Evolutionary conservation across 2,797 vertebrate species (phyloP).

Genomic region (Sebastes kiyomatsui): DNA sequence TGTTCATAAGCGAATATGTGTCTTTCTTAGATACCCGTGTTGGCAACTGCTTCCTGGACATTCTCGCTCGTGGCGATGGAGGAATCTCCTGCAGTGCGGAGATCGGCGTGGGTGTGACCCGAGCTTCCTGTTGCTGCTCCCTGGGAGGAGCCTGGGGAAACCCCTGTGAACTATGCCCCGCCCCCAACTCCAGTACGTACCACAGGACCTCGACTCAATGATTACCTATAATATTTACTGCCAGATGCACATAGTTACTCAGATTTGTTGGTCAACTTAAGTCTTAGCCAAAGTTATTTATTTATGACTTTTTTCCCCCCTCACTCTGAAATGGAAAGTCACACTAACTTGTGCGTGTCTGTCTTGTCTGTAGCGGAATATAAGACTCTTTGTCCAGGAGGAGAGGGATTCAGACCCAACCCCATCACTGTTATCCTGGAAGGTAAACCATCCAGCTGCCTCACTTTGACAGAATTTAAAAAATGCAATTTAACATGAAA

Average conservation of each 20-base stretch:
- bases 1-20: background rate
- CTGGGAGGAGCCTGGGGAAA: constrained; percentile 93
- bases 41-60: constrained; percentile 93
- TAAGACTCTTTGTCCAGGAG: constrained; percentile 94
- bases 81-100: constrained; percentile 92
- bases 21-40: constrained; percentile 86
- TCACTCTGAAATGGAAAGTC: background rate
- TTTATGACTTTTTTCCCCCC: background rate
- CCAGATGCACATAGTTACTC: background rate
- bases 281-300: background rate
- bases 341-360: background rate
- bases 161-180: constrained; percentile 93
- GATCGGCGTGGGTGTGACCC: constrained; percentile 90
- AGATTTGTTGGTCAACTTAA: background rate
- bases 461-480: background rate
- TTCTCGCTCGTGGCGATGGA: constrained; percentile 87
- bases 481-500: background rate
- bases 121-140: constrained; percentile 95
- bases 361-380: constrained; percentile 86
- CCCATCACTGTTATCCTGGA: constrained; percentile 95
- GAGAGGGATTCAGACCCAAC: constrained; percentile 94
- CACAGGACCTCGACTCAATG: background rate
- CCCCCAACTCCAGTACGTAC: constrained; percentile 89
- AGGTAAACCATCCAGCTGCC: constrained; percentile 76
- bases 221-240: background rate